These are phyloP conservation scores for Leptopilina boulardi DNA, from an alignment of 1,140 invertebrate species.

Conservation along the genomic window DNA sequence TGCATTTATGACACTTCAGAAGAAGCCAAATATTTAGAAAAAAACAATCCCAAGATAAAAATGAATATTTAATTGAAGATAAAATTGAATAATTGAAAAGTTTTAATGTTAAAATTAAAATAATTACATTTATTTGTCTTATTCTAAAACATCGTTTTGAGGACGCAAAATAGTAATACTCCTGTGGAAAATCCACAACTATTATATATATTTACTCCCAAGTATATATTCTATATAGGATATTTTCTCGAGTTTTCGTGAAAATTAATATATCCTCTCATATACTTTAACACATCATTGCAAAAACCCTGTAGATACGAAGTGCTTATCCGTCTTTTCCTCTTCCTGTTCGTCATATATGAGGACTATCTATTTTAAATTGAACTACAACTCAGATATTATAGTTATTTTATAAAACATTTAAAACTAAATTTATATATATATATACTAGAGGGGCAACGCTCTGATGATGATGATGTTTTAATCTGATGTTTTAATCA, in stretches of 20 bases:
- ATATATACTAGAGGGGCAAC: too few species aligned
- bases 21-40: constrained; percentile 56
- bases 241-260: constrained; percentile 72
- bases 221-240: constrained; percentile 60
- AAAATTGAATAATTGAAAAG: constrained; percentile 61
- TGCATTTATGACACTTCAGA: not conserved
- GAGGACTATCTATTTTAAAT: not conserved
- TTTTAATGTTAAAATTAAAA: too few species aligned
- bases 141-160: too few species aligned
- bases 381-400: not conserved
- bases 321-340: constrained; percentile 68
- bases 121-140: too few species aligned
- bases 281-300: constrained; percentile 77
- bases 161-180: constrained; percentile 50
- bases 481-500: too few species aligned
- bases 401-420: not conserved
- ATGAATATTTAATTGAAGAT: constrained; percentile 38
- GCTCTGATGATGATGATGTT: too few species aligned
- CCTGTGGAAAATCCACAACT: constrained; percentile 62
- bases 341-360: constrained; percentile 34
- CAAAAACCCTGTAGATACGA: constrained; percentile 73
- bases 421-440: too few species aligned
- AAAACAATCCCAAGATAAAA: constrained; percentile 42
- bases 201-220: constrained; percentile 8
- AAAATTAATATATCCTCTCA: constrained; percentile 77